Evolutionary conservation across 1,140 invertebrate species (phyloP), one percentile per base, ranked within the genome.

Genomic region (Meloidogyne hapla): DNA sequence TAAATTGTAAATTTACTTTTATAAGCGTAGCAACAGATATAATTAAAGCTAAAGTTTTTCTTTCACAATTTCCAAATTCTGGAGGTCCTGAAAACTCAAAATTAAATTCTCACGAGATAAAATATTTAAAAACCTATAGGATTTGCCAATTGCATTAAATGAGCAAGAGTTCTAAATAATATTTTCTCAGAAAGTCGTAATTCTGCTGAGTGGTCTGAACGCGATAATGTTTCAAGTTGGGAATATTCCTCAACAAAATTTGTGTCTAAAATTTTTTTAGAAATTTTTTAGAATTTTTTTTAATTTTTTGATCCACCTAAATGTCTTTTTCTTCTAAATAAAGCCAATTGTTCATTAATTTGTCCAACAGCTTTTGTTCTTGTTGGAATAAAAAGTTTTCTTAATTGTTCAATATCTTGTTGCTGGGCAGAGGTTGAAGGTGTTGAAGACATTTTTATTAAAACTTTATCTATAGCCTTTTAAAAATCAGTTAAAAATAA

Each of bases 311-410:
- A n/a, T n/a, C n/a, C n/a, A 64, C 76, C 61, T 23, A 76, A 87
- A 42, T 93, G 92, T 56, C 92, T 88, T 88, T 95, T 95, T 67
- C 91, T 91, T 85, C 94, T 92, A 89, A 96, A 96, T 88, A 95
- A 94, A 62, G 91, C 91, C 33, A 97, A 89, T 84, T 94, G 93
- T 83, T 92, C 92, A 75, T 92, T 92, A 38, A 96, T 89, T 84
- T 94, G 92, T 78, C 94, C 93, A 87, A 93, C 93, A 15, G 94
- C 93, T 81, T 92, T 91, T 71, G 90, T 90, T 56, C 94, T 90
- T 38, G 94, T 93, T 86, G 94, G 93, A 88, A 92, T 91, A 88
- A 98, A 98, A 77, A 93, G 92, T 87, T 91, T 92, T 76, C 93
- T 90, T 48, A 96, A 89, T 78, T 92, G 92, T 88, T 95, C 94